phyloP scores from a whole-genome alignment of 2,888 invertebrate species.

The Synergus japonicus region DNA sequence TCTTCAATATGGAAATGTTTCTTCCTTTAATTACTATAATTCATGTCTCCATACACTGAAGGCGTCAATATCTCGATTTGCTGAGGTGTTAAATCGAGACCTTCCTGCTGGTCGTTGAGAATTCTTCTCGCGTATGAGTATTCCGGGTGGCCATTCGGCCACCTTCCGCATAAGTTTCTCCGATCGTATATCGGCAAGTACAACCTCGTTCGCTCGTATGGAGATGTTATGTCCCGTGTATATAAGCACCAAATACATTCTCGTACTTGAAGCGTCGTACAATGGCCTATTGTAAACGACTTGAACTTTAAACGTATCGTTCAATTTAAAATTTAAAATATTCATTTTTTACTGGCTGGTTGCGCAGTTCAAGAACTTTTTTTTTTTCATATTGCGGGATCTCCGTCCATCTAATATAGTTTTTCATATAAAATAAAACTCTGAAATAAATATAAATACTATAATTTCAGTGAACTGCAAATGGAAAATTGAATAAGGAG shows the following conservation, averaged over 20 bases:
- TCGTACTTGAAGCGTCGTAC: constrained; percentile 42
- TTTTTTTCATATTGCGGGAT: background rate
- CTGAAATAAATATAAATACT: no score
- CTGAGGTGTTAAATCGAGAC: constrained; percentile 51
- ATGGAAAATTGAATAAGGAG: constrained; percentile 50
- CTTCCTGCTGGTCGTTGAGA: constrained; percentile 61
- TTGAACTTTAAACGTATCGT: constrained; percentile 43
- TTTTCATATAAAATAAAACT: no score
- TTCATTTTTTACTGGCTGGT: constrained; percentile 10
- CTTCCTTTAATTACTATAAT: background rate
- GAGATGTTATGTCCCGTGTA: constrained; percentile 70
- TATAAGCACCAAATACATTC: constrained; percentile 40
- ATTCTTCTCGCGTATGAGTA: constrained; percentile 66
- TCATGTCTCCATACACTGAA: constrained; percentile 42
- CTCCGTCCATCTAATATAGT: background rate
- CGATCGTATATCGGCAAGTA: constrained; percentile 75
- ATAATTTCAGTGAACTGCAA: background rate
- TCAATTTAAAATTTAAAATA: constrained; percentile 18
- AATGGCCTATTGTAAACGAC: constrained; percentile 36
- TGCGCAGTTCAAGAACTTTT: background rate
- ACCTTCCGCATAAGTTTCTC: constrained; percentile 65
- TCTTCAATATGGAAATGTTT: background rate
- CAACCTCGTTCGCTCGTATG: constrained; percentile 72
- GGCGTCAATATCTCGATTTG: constrained; percentile 58
- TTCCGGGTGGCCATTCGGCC: constrained; percentile 76